Conservation (phyloP, 2,888 invertebrate species). For the Cosmorhoe ocellata region DNA sequence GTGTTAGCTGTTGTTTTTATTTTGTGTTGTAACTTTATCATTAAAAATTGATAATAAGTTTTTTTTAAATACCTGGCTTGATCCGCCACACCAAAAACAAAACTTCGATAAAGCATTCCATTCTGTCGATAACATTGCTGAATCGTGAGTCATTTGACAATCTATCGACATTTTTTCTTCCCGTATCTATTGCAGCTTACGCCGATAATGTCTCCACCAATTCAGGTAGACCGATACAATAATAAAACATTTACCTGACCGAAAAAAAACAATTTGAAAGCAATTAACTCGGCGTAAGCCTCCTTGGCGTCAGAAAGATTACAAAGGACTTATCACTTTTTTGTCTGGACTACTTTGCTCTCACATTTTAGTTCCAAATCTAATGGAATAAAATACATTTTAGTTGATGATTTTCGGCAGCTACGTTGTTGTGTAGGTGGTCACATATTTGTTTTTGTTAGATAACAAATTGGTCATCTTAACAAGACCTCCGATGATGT, state of each 20-base stretch:
- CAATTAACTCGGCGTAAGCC: constrained; percentile 77
- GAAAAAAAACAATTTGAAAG: constrained; percentile 69
- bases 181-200: constrained; percentile 51
- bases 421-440: constrained; percentile 58
- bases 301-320: constrained; percentile 78
- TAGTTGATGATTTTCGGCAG: constrained; percentile 5
- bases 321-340: constrained; percentile 79
- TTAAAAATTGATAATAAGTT: too few species aligned
- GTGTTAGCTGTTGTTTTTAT: too few species aligned
- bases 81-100: constrained; percentile 48
- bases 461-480: constrained; percentile 72
- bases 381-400: constrained; percentile 40
- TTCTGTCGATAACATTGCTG: constrained; percentile 57
- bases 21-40: too few species aligned
- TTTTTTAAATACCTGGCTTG: background rate
- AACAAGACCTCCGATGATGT: constrained; percentile 62
- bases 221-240: constrained; percentile 76
- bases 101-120: constrained; percentile 56
- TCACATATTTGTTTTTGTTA: constrained; percentile 71
- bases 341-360: constrained; percentile 41
- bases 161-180: constrained; percentile 57
- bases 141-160: constrained; percentile 52
- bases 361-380: constrained; percentile 37
- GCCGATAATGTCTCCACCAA: constrained; percentile 65
- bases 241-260: constrained; percentile 68